Percentiles rank a stretch among this genome's conserved stretches.
These are phyloP conservation scores for Philotrypesis tridentata DNA, from an alignment of 1,140 invertebrate species.

Conservation along the genomic window DNA sequence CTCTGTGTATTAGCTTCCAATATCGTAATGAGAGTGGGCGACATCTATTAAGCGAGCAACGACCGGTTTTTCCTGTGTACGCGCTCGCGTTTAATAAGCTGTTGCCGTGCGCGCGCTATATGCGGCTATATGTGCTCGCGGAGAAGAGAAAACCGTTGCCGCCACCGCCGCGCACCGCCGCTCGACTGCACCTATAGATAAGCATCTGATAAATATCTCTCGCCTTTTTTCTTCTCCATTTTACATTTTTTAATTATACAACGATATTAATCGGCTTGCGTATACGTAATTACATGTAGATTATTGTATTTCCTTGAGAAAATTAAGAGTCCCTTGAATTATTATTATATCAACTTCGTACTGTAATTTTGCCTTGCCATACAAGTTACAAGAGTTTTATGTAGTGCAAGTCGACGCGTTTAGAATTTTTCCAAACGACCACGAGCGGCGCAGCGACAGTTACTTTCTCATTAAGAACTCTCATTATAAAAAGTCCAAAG, in stretches of 20 bases:
- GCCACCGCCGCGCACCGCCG: too few relatives aligned
- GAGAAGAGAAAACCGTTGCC: background rate
- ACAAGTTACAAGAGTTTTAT: background rate
- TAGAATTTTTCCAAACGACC: too few relatives aligned
- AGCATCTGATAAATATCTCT: slow-evolving; percentile 43
- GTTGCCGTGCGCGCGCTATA: slow-evolving; percentile 18
- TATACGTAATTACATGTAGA: slow-evolving; percentile 40
- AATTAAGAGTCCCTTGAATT: slow-evolving; percentile 15
- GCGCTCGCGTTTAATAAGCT: slow-evolving; percentile 34
- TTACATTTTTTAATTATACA: slow-evolving; percentile 47
- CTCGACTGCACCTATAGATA: slow-evolving; percentile 35
- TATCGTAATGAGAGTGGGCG: slow-evolving; percentile 45
- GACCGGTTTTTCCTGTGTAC: slow-evolving; percentile 41
- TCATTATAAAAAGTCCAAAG: too few relatives aligned
- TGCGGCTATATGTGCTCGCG: background rate
- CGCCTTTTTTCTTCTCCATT: slow-evolving; percentile 2
- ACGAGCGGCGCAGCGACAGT: too few relatives aligned
- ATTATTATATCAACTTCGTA: background rate
- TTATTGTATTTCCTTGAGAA: slow-evolving; percentile 39
- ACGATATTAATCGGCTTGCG: slow-evolving; percentile 42
- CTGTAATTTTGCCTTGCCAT: background rate
- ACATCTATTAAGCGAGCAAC: slow-evolving; percentile 42
- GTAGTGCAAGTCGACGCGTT: too few relatives aligned
- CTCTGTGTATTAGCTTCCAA: slow-evolving; percentile 26
- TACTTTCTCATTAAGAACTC: too few relatives aligned